Evolutionary conservation across 2,113 vertebrate species (phyloP).

Genomic region (Vimba vimba): DNA sequence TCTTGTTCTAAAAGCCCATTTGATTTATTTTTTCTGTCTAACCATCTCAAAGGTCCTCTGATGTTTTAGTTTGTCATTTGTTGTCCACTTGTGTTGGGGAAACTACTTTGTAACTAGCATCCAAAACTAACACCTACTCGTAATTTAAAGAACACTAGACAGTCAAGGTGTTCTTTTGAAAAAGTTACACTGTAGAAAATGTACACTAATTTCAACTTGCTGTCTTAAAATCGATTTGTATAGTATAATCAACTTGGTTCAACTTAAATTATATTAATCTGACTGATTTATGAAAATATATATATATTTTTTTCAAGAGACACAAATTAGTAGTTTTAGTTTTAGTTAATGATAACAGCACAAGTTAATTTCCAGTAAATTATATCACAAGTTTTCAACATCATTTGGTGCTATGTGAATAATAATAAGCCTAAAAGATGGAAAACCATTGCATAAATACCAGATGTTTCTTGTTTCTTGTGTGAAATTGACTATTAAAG

Average conservation of each 20-base stretch:
- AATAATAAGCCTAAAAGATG: background rate
- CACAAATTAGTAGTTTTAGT: background rate
- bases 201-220: background rate
- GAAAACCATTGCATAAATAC: too few relatives aligned
- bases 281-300: too few relatives aligned
- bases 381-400: too few relatives aligned
- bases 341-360: background rate
- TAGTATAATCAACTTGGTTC: too few relatives aligned
- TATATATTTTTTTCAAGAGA: too few relatives aligned
- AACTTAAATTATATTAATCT: too few relatives aligned
- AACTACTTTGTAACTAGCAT: background rate
- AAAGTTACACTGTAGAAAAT: background rate
- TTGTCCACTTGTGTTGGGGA: background rate
- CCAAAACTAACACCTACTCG: background rate
- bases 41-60: slow-evolving; percentile 1
- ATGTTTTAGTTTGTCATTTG: slow-evolving; percentile 15
- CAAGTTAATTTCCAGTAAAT: too few relatives aligned
- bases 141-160: background rate
- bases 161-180: background rate
- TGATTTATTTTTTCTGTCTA: background rate
- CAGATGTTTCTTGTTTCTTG: background rate
- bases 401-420: background rate
- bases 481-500: background rate
- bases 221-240: background rate
- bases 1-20: background rate